phyloP scores from a whole-genome alignment of 2,888 invertebrate genomes.

The Agelastica alni region DNA sequence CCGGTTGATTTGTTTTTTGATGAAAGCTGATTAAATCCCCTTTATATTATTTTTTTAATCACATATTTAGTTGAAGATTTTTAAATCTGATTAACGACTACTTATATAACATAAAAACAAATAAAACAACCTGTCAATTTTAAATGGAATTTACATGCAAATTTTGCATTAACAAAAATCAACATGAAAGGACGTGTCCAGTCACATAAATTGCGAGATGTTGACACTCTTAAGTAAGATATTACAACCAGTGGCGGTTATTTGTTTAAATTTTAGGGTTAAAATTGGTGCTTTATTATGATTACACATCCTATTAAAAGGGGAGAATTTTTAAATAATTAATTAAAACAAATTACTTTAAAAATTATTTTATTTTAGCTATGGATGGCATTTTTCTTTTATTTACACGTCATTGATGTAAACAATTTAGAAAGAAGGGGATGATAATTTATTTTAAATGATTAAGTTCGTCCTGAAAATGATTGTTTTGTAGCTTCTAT shows the following conservation, averaged over 20 bases:
- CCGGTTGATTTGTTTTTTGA: not conserved
- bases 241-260: not conserved
- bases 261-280: too few species aligned
- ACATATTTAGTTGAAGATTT: too few species aligned
- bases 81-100: not conserved
- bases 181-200: constrained; percentile 20
- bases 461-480: too few species aligned
- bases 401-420: constrained; percentile 1
- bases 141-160: constrained; percentile 24
- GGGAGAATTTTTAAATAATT: not conserved
- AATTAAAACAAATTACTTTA: too few species aligned
- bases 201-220: constrained; percentile 19
- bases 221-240: constrained; percentile 22
- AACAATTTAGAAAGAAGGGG: not conserved
- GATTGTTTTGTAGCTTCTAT: too few species aligned
- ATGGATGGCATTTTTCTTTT: too few species aligned
- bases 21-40: not conserved
- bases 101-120: constrained; percentile 13
- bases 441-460: too few species aligned
- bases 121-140: constrained; percentile 18
- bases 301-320: too few species aligned
- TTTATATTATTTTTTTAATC: not conserved
- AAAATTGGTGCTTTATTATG: too few species aligned
- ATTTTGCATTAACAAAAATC: constrained; percentile 27
- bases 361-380: too few species aligned